A percentile compares a stretch with the other conserved stretches of the same genome.
Conservation (phyloP, 2,888 invertebrate genomes). For the Cyaniris semiargus region DNA sequence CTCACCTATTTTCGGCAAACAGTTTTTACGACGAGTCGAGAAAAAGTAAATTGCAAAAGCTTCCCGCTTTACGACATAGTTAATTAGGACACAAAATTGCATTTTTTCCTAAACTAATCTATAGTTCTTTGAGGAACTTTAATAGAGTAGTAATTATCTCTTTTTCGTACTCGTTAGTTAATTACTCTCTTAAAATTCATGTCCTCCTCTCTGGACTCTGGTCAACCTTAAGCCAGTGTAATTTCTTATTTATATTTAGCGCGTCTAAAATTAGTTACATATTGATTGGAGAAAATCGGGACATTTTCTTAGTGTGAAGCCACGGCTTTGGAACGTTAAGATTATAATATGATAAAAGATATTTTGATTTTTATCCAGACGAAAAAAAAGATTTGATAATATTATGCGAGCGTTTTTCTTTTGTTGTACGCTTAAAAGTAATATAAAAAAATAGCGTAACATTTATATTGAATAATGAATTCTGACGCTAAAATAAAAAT, state of each 20-base stretch:
- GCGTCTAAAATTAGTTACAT: background rate
- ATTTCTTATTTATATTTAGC: slow-evolving; percentile 2
- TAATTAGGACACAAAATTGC: background rate
- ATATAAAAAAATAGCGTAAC: background rate
- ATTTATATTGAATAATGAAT: background rate
- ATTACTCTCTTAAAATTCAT: slow-evolving; percentile 7
- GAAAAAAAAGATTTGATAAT: too few relatives aligned
- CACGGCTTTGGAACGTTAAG: background rate
- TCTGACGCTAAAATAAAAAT: too few relatives aligned
- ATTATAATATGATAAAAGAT: background rate
- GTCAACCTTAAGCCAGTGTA: background rate
- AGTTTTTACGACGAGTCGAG: background rate
- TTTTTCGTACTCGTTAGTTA: background rate
- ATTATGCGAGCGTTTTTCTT: too few relatives aligned
- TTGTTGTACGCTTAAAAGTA: background rate
- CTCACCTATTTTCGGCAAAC: background rate
- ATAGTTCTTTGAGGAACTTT: slow-evolving; percentile 9
- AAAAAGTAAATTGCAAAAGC: slow-evolving; percentile 1
- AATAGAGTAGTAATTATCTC: background rate
- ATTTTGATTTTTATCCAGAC: too few relatives aligned
- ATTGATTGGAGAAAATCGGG: background rate
- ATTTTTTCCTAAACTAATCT: background rate
- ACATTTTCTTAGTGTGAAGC: background rate
- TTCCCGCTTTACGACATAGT: background rate
- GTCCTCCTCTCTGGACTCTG: background rate